phyloP scores from a whole-genome alignment of 2,113 vertebrate species.

The Pangasianodon hypophthalmus region DNA sequence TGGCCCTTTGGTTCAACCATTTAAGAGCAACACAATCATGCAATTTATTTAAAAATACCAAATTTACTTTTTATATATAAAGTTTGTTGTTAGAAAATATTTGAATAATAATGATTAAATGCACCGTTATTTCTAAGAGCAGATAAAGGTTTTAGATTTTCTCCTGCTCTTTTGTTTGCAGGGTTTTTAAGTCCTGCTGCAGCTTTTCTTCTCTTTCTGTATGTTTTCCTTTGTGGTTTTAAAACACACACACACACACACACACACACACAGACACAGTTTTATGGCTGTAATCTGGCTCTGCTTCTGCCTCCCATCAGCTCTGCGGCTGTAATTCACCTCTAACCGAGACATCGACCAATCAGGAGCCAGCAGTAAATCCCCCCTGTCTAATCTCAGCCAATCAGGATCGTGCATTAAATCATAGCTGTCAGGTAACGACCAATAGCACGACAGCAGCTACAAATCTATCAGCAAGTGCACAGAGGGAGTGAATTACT shows the following conservation, averaged over 20 bases:
- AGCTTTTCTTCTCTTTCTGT: conserved; percentile 25
- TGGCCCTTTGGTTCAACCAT: not conserved
- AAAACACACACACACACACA: conserved; percentile 25
- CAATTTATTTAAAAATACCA: not conserved
- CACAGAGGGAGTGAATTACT: conserved; percentile 52
- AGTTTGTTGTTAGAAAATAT: not conserved
- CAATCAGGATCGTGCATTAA: conserved; percentile 58
- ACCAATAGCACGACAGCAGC: conserved; percentile 57
- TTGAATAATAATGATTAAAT: not conserved
- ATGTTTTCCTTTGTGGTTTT: conserved; percentile 42
- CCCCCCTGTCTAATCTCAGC: conserved; percentile 46
- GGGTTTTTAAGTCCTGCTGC: not conserved
- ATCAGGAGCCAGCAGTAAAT: conserved; percentile 57
- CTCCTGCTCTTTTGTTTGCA: not conserved
- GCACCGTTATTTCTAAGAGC: not conserved
- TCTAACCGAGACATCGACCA: conserved; percentile 55
- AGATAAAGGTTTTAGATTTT: not conserved
- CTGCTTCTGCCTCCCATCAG: conserved; percentile 61
- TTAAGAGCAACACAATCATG: not conserved
- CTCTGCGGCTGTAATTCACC: conserved; percentile 57
- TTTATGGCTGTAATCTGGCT: conserved; percentile 36
- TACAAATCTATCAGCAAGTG: conserved; percentile 56
- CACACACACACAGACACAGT: conserved; percentile 12
- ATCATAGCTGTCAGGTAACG: conserved; percentile 56
- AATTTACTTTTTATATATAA: not conserved